Evolutionary conservation across 2,888 invertebrate genomes (phyloP).

Genomic region (Neelides folsomi): DNA sequence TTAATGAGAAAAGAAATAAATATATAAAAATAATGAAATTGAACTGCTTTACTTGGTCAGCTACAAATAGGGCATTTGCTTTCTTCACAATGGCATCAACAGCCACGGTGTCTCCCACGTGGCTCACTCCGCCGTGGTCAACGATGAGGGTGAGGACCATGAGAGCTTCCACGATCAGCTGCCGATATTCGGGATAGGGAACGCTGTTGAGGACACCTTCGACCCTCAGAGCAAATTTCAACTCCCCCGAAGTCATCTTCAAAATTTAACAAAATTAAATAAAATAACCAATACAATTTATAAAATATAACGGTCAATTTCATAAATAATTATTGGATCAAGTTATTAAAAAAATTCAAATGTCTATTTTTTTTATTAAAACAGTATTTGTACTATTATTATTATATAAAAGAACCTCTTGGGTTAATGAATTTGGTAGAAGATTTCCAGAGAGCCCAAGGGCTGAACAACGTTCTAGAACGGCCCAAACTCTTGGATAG

Average conservation of each 20-base stretch:
- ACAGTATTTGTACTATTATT: too few relatives aligned
- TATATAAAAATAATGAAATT: too few relatives aligned
- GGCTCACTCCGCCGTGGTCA: slow-evolving; percentile 66
- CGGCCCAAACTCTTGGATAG: slow-evolving; percentile 86
- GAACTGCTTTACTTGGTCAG: slow-evolving; percentile 48
- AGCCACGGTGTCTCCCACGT: slow-evolving; percentile 64
- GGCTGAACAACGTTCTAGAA: slow-evolving; percentile 84
- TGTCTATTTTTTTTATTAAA: background rate
- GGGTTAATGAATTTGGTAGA: slow-evolving; percentile 80
- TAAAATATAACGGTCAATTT: too few relatives aligned
- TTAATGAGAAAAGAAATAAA: too few relatives aligned
- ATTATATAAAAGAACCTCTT: slow-evolving; percentile 49
- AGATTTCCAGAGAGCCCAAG: slow-evolving; percentile 81
- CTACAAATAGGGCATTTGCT: slow-evolving; percentile 86
- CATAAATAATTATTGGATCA: too few relatives aligned
- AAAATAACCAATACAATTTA: too few relatives aligned
- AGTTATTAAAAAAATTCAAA: too few relatives aligned
- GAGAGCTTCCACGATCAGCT: slow-evolving; percentile 88
- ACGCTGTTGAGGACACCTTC: slow-evolving; percentile 94
- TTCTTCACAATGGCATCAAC: slow-evolving; percentile 86
- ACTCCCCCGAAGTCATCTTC: slow-evolving; percentile 90
- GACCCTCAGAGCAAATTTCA: slow-evolving; percentile 94
- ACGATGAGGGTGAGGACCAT: slow-evolving; percentile 81
- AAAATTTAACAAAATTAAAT: slow-evolving; percentile 11
- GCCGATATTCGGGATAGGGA: slow-evolving; percentile 95